These are phyloP conservation scores for Acrocephalus scirpaceus DNA, from an alignment of 2,797 vertebrate genomes.

Conservation along the genomic window DNA sequence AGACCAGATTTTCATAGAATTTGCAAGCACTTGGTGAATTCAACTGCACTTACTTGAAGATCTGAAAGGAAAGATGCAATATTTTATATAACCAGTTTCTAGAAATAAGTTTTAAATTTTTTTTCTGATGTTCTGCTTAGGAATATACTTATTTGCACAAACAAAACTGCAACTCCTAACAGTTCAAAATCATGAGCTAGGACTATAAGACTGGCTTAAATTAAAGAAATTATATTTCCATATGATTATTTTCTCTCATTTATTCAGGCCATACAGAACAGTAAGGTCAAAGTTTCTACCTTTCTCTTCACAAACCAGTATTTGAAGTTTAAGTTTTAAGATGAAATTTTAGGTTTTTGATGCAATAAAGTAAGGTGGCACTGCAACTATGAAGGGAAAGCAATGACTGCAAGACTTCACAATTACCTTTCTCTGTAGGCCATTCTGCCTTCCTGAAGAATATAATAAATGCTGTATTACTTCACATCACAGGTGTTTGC, in stretches of 20 bases:
- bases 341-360: not conserved
- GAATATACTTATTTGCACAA: not conserved
- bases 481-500: not conserved
- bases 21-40: not conserved
- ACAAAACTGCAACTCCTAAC: not conserved
- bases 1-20: not conserved
- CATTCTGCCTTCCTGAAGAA: not conserved
- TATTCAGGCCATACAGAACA: not conserved
- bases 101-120: not conserved
- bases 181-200: not conserved
- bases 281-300: not conserved
- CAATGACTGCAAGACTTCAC: not conserved
- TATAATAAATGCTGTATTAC: not conserved
- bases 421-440: not conserved
- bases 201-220: not conserved
- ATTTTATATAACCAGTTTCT: not conserved
- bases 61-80: not conserved
- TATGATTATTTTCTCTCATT: not conserved
- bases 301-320: not conserved
- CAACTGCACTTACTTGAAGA: not conserved
- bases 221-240: not conserved
- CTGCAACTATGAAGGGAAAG: not conserved
- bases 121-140: not conserved
- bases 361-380: not conserved
- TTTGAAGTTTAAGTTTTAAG: not conserved